phyloP scores from a whole-genome alignment of 2,797 vertebrate genomes.

The Nyctibius grandis region DNA sequence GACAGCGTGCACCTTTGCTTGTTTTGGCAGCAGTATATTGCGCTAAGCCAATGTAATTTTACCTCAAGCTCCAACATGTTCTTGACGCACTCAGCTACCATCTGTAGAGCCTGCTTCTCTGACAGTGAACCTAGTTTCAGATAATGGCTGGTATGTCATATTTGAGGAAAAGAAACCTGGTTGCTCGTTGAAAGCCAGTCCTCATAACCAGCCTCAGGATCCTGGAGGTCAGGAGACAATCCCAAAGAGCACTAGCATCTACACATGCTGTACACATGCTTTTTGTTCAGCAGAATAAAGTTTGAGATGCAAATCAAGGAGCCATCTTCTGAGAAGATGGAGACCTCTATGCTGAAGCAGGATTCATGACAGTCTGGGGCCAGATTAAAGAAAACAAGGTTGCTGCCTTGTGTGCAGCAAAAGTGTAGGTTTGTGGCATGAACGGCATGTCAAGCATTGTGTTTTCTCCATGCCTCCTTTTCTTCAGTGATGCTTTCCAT shows the following conservation, averaged over 20 bases:
- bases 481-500: neutral
- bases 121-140: neutral
- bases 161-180: neutral
- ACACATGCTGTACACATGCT: neutral
- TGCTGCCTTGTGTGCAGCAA: neutral
- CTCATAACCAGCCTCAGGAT: neutral
- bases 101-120: neutral
- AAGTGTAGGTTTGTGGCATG: neutral
- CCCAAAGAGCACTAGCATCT: neutral
- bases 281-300: neutral
- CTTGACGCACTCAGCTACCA: neutral
- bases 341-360: neutral
- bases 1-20: neutral
- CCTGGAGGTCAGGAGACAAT: neutral
- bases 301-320: neutral
- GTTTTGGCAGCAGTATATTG: neutral
- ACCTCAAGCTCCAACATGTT: neutral
- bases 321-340: neutral
- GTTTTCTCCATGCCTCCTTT: neutral
- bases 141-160: neutral
- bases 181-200: neutral
- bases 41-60: neutral
- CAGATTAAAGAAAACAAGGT: neutral
- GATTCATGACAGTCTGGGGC: neutral
- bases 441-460: neutral